phyloP scores from a whole-genome alignment of 2,888 invertebrate genomes.

The Sacculina carcini region DNA sequence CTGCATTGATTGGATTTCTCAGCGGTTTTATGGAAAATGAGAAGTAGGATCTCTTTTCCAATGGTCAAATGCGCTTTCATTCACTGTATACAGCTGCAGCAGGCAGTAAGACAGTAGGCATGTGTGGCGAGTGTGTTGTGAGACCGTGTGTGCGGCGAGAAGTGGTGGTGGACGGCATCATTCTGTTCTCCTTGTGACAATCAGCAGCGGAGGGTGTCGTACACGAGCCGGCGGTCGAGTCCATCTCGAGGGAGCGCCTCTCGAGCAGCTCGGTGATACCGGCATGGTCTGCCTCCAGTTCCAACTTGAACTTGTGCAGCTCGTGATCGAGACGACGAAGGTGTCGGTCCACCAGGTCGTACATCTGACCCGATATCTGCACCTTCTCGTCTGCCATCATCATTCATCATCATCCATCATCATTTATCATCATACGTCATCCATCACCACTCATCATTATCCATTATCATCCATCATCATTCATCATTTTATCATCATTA shows the following conservation, averaged over 20 bases:
- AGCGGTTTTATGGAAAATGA: too few species aligned
- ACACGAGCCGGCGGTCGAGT: conserved; percentile 37
- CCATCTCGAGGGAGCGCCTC: conserved; percentile 69
- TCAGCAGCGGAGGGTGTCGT: too few species aligned
- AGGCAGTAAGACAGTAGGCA: not conserved
- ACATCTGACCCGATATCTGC: conserved; percentile 72
- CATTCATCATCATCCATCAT: too few species aligned
- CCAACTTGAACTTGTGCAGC: conserved; percentile 90
- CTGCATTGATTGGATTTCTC: too few species aligned
- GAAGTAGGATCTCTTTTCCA: too few species aligned
- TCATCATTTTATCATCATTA: conserved; percentile 2
- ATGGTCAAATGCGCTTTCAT: not conserved
- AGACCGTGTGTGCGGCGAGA: conserved; percentile 6
- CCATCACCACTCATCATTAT: too few species aligned
- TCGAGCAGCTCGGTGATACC: conserved; percentile 88
- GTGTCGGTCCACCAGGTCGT: conserved; percentile 80
- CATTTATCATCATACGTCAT: too few species aligned
- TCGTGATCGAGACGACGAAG: conserved; percentile 64
- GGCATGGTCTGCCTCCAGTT: conserved; percentile 92
- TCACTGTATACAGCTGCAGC: conserved; percentile 3
- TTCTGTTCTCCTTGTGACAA: conserved; percentile 62
- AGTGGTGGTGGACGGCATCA: conserved; percentile 15
- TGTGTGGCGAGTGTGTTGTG: not conserved
- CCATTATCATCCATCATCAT: too few species aligned
- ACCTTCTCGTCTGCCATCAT: conserved; percentile 55